Conservation (phyloP, 1,140 invertebrate genomes). For the Chrysomallon squamiferum region DNA sequence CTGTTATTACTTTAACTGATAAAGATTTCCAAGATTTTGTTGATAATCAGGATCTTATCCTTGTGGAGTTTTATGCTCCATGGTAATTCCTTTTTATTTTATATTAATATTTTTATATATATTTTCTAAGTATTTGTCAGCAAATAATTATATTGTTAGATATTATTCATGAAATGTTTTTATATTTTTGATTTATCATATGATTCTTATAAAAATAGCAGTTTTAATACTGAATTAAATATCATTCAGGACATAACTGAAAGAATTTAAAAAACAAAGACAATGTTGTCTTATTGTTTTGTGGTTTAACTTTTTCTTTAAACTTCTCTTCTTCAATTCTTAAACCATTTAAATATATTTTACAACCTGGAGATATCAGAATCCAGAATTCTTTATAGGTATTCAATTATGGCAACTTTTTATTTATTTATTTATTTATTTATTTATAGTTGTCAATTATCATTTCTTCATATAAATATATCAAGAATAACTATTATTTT, state of each 20-base stretch:
- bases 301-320: no score
- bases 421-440: no score
- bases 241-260: not conserved
- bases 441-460: no score
- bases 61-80: constrained; percentile 73
- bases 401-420: no score
- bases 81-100: no score
- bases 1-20: constrained; percentile 68
- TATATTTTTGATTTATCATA: not conserved
- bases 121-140: not conserved
- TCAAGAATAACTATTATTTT: not conserved
- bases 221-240: not conserved
- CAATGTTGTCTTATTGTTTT: no score
- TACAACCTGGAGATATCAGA: no score
- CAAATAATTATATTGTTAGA: not conserved
- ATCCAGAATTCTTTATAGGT: no score
- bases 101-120: not conserved
- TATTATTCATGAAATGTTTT: not conserved
- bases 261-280: not conserved
- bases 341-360: no score
- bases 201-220: not conserved
- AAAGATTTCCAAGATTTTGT: constrained; percentile 68
- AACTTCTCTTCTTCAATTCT: no score
- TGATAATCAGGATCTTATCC: constrained; percentile 64
- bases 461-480: no score